Conservation (phyloP, 2,797 vertebrate species). For the Centroberyx gerrardi region DNA sequence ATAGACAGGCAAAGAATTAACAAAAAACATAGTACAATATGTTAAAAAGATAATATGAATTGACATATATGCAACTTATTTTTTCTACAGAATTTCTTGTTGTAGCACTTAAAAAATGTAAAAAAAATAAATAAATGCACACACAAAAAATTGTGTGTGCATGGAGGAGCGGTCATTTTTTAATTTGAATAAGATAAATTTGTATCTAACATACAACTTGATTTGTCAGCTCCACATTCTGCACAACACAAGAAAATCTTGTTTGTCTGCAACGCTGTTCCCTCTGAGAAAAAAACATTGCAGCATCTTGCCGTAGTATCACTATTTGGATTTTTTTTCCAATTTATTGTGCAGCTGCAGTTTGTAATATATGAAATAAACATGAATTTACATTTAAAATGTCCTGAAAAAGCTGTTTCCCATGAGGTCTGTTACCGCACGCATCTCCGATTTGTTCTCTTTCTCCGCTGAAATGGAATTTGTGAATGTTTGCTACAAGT, state of each 20-base stretch:
- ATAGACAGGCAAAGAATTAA: too few species aligned
- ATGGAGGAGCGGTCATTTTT: too few species aligned
- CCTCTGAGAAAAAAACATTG: not conserved
- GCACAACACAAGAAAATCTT: not conserved
- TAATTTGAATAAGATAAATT: too few species aligned
- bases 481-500: constrained; percentile 63
- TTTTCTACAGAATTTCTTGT: too few species aligned
- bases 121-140: too few species aligned
- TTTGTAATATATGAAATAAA: constrained; percentile 51
- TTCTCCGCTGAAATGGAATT: constrained; percentile 42
- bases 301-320: not conserved
- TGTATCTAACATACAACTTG: too few species aligned
- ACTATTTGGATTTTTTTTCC: not conserved
- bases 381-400: constrained; percentile 29
- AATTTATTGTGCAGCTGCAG: constrained; percentile 22
- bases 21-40: too few species aligned
- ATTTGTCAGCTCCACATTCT: not conserved
- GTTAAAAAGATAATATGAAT: too few species aligned
- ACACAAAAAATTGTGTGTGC: too few species aligned
- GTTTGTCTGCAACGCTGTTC: too few species aligned
- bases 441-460: constrained; percentile 65
- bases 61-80: too few species aligned
- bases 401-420: constrained; percentile 34
- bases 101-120: too few species aligned
- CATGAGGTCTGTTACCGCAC: constrained; percentile 50